These are phyloP conservation scores for Pelobates fuscus DNA, from an alignment of 2,113 vertebrate genomes.

Conservation along the genomic window DNA sequence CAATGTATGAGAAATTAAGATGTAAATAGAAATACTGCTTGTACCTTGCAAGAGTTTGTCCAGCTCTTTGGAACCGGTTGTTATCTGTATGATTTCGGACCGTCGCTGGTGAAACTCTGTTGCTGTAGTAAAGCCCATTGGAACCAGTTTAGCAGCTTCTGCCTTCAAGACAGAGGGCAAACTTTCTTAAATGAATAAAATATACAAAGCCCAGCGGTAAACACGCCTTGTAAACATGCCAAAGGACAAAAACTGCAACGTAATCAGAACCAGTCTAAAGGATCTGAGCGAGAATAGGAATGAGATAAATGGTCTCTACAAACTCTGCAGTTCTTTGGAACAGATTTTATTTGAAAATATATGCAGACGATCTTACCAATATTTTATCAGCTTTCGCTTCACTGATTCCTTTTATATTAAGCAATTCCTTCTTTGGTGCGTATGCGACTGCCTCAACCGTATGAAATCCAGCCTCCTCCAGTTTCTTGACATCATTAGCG, in stretches of 20 bases:
- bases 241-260: no score
- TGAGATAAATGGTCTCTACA: no score
- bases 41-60: conserved; percentile 91
- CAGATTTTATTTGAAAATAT: no score
- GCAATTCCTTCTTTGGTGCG: conserved; percentile 92
- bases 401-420: conserved; percentile 96
- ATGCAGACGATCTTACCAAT: conserved; percentile 79
- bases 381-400: conserved; percentile 97
- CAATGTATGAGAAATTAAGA: no score
- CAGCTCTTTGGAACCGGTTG: conserved; percentile 96
- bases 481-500: conserved; percentile 90
- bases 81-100: conserved; percentile 96
- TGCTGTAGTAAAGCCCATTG: conserved; percentile 97
- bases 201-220: no score
- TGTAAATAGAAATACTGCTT: no score
- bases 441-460: conserved; percentile 96
- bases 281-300: no score
- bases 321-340: no score
- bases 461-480: conserved; percentile 96
- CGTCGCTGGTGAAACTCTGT: conserved; percentile 95
- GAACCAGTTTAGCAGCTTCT: conserved; percentile 93
- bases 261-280: no score
- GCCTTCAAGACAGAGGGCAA: conserved; percentile 65
- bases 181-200: no score
- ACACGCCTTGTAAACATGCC: no score